Evolutionary conservation across 2,888 invertebrate species (phyloP).

Genomic region (Drosophila sordidapex): DNA sequence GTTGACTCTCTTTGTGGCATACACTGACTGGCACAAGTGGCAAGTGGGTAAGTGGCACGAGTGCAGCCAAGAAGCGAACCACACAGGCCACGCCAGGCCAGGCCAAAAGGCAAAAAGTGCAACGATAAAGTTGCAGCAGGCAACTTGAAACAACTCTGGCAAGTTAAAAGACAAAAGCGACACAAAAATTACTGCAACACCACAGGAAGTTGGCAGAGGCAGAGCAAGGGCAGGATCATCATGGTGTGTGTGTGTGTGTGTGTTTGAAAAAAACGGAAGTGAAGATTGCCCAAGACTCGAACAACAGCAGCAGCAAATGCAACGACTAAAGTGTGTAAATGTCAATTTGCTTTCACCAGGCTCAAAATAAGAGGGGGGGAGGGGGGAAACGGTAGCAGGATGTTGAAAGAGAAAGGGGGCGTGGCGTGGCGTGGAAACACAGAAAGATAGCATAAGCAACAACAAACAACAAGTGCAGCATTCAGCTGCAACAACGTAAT

Average conservation of each 20-base stretch:
- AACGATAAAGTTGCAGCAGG: conserved; percentile 66
- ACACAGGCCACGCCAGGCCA: conserved; percentile 30
- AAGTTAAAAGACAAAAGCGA: conserved; percentile 62
- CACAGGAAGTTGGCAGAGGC: conserved; percentile 1
- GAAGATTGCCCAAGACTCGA: conserved; percentile 61
- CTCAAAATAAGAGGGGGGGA: not conserved
- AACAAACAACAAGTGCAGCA: conserved; percentile 29
- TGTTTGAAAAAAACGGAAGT: conserved; percentile 64
- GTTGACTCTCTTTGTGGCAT: conserved; percentile 55
- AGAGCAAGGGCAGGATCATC: conserved; percentile 6
- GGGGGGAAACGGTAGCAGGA: not conserved
- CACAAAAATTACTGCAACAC: conserved; percentile 55
- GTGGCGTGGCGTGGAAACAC: conserved; percentile 16
- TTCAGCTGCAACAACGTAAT: conserved; percentile 47
- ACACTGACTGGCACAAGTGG: conserved; percentile 47
- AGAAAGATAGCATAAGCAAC: conserved; percentile 45
- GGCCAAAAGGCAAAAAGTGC: conserved; percentile 60
- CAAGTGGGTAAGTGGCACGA: conserved; percentile 15
- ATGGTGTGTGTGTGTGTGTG: conserved; percentile 9
- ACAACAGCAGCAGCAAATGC: conserved; percentile 19
- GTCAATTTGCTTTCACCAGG: conserved; percentile 64
- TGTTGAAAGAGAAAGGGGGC: not conserved
- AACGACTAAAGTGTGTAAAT: conserved; percentile 71
- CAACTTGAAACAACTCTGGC: conserved; percentile 36
- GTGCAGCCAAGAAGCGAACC: conserved; percentile 45